Evolutionary conservation across 2,888 invertebrate species (phyloP), one percentile per base, ranked within the genome.

Genomic region (Allygus modestus): DNA sequence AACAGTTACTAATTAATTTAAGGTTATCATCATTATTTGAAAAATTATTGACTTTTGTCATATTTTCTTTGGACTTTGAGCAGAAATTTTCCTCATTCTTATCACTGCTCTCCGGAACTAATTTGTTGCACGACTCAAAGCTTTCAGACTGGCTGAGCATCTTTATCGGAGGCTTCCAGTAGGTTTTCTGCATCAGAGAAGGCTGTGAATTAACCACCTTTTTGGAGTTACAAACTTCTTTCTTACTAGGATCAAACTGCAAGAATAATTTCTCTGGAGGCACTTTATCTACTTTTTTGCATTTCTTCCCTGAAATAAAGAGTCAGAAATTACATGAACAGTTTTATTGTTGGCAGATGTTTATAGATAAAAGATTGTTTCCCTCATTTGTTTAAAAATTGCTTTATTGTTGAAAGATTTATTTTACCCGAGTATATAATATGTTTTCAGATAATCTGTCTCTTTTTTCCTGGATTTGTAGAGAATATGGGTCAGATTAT

Each of bases 221-320:
- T 26, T 23, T 58, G 7, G 17, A 17, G 23, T 26, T 23, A n/a
- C n/a, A n/a, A n/a, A n/a, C n/a, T n/a, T 58, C 58, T 23, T 7
- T 58, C 17, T 65, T 65, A 11, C 65, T 65, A 28, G 65, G 65
- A 65, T 65, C 65, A 65, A 65, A 65, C 31, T 65, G 65, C 28
- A 65, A 31, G 31, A 65, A 65, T 15, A 65, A 65, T 31, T 65
- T 65, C 17, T 65, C 65, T 65, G 65, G 65, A 12, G 65, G 65
- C 5, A 65, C 12, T 28, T 5, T 1, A 20, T 20, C 4, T 2
- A 20, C 23, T 58, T 31, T 23, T 54, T 31, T 17, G 65, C 26
- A 2, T 28, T 28, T 28, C 31, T 31, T 65, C 15, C 31, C 65
- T 65, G 28, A 65, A 65, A 65, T 11, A 65, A 5, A 28, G 1